Base-by-base conservation (phyloP, 2,797 vertebrate genomes). In the Leuciscus waleckii region DNA sequence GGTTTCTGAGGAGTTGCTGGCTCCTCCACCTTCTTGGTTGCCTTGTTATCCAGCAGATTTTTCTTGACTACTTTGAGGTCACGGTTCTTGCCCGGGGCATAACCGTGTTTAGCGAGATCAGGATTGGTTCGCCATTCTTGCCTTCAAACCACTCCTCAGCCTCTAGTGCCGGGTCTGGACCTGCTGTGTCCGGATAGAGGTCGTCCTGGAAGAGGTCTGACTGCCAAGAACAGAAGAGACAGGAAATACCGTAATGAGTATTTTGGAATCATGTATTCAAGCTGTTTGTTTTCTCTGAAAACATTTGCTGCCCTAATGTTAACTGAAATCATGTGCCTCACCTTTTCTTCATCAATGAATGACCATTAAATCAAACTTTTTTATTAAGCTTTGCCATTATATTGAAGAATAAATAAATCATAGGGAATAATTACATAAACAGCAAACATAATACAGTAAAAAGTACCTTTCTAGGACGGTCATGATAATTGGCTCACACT, bases 201-300 rank as follows among this genome's bases (percentile, higher is more conserved):
- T 99, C 98, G 1, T 99, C 98, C 90, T 99, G 98, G 95, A 99
- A 99, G 75, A 99, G 96, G 93, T 99, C 98, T 7, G 98, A 99
- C 98, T 99, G 91, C 26, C 79, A 49, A 37, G 39, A 84, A 67
- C 63, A 58, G 4, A 77, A 46, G 56, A 71, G 7, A 74, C 29
- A 74, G 51, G 71, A 82, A 61, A 82, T 56, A 54, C 54, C 41
- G 17, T 74, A 54, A 68, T 68, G 16, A 75, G n/a, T 81, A 75
- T 68, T 39, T 58, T 69, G 21, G 35, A 71, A 32, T 65, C 13
- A 16, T 7, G 26, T 16, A 16, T 58, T 26, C 82, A 78, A 39
- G 58, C 65, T 26, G 4, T 46, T 75, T 78, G 61, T 67, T 75
- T 86, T 67, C 85, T 81, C 61, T 23, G 37, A 67, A 80, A 81